Evolutionary conservation across 2,888 invertebrate genomes (phyloP).

Genomic region (Aphelenchoides bicaudatus): DNA sequence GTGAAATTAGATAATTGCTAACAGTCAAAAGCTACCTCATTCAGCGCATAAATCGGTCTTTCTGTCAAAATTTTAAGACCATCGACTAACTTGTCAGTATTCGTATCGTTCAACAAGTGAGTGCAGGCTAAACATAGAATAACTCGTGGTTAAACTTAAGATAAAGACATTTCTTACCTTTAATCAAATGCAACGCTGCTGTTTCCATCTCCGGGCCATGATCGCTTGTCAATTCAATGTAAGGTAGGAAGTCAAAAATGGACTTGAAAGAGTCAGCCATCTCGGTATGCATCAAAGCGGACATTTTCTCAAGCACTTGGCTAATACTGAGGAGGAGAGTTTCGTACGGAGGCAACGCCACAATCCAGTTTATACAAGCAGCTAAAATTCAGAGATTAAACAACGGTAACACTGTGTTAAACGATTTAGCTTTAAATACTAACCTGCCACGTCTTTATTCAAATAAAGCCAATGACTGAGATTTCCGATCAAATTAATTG

Average conservation of each 20-base stretch:
- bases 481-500: neutral
- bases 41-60: neutral
- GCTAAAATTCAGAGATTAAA: no score
- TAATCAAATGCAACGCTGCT: constrained; percentile 1
- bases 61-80: neutral
- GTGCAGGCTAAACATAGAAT: constrained; percentile 3
- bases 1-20: constrained; percentile 2
- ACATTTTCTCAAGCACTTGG: neutral
- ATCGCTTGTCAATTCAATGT: neutral
- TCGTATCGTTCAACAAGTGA: neutral
- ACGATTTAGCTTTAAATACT: neutral
- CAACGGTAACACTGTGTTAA: neutral
- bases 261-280: neutral
- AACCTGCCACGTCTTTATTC: neutral
- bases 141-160: neutral
- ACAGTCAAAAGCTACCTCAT: neutral
- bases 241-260: constrained; percentile 6
- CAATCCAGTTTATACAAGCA: neutral
- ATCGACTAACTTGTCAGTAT: neutral
- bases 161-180: neutral
- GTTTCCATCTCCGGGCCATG: neutral
- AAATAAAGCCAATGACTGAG: neutral
- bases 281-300: neutral
- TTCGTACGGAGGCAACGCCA: constrained; percentile 2
- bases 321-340: neutral